Evolutionary conservation across 2,888 invertebrate species (phyloP).

Genomic region (Athalia rosae): DNA sequence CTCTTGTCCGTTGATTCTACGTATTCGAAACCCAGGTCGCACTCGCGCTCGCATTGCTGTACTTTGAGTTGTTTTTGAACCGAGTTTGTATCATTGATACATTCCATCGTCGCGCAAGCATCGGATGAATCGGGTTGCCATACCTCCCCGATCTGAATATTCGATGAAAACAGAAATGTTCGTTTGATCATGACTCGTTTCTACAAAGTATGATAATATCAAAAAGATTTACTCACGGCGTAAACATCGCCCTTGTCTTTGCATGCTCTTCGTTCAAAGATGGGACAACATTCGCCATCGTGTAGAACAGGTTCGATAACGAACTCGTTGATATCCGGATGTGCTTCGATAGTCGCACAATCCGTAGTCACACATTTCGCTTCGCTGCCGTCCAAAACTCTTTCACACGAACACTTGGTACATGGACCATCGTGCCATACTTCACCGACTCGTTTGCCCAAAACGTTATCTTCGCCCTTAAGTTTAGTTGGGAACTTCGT

Average conservation of each 20-base stretch:
- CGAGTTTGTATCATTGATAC: slow-evolving; percentile 56
- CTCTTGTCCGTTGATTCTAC: slow-evolving; percentile 68
- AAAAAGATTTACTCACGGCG: slow-evolving; percentile 55
- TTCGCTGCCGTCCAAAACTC: slow-evolving; percentile 64
- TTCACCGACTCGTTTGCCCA: slow-evolving; percentile 71
- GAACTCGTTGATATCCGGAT: slow-evolving; percentile 76
- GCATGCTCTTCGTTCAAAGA: slow-evolving; percentile 78
- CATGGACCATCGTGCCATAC: slow-evolving; percentile 85
- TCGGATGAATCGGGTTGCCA: slow-evolving; percentile 63
- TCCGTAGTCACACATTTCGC: slow-evolving; percentile 75
- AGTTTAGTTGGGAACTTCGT: no score
- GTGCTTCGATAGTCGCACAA: slow-evolving; percentile 74
- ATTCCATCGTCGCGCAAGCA: slow-evolving; percentile 61
- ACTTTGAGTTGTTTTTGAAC: slow-evolving; percentile 55
- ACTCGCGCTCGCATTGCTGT: slow-evolving; percentile 61
- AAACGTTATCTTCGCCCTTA: slow-evolving; percentile 35
- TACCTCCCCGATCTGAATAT: slow-evolving; percentile 57
- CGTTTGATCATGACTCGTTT: slow-evolving; percentile 13
- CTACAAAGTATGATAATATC: neutral
- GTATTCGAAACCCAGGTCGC: slow-evolving; percentile 79
- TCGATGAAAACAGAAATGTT: neutral
- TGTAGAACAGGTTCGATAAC: slow-evolving; percentile 75
- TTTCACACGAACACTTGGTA: slow-evolving; percentile 78
- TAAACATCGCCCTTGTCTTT: slow-evolving; percentile 69
- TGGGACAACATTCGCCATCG: slow-evolving; percentile 81